These are phyloP conservation scores for Sebastes fasciatus DNA, from an alignment of 2,113 vertebrate genomes.

Conservation along the genomic window DNA sequence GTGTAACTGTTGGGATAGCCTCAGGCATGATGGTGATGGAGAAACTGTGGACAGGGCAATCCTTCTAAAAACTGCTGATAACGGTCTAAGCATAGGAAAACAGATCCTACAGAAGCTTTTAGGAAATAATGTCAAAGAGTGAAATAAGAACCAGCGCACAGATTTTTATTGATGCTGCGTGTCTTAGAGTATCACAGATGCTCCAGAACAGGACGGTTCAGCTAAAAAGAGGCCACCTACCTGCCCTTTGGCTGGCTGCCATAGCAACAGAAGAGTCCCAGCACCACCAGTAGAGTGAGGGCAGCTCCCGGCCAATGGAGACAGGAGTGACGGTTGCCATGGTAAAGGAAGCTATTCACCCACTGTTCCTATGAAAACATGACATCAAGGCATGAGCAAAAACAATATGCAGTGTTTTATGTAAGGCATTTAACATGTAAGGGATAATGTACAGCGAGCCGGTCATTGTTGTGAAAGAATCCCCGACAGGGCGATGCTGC, in stretches of 20 bases:
- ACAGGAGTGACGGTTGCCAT: slow-evolving; percentile 94
- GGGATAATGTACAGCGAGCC: no score
- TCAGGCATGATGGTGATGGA: not conserved
- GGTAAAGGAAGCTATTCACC: slow-evolving; percentile 92
- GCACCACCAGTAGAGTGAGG: slow-evolving; percentile 90
- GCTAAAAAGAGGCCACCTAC: slow-evolving; percentile 71
- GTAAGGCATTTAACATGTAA: not conserved
- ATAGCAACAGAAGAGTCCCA: slow-evolving; percentile 91
- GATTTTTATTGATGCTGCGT: not conserved
- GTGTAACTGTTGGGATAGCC: not conserved
- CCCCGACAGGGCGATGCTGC: no score
- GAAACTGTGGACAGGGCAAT: not conserved
- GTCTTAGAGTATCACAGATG: not conserved
- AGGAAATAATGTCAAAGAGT: not conserved
- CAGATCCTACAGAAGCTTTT: not conserved
- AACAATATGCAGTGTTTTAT: not conserved
- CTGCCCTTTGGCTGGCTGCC: slow-evolving; percentile 95
- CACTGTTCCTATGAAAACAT: slow-evolving; percentile 86
- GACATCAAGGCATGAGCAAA: not conserved
- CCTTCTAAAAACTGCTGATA: not conserved
- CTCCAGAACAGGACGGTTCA: not conserved
- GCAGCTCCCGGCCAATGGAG: slow-evolving; percentile 96
- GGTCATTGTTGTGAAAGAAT: no score
- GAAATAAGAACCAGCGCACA: not conserved
- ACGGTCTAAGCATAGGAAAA: not conserved